Evolutionary conservation across 2,888 invertebrate species (phyloP).

Genomic region (Apoda limacodes): DNA sequence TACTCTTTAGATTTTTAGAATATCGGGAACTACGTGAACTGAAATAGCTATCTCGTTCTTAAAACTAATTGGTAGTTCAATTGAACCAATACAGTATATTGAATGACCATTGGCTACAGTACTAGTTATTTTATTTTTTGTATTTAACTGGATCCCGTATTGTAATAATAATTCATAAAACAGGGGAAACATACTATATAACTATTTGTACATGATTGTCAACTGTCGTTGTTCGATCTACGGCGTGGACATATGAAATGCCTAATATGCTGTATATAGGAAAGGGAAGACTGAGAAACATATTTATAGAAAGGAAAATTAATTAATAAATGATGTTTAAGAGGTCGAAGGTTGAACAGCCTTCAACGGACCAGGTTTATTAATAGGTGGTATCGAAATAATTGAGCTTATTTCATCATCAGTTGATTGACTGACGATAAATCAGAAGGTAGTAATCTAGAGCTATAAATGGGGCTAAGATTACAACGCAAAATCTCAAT

Average conservation of each 20-base stretch:
- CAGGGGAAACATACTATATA: not conserved
- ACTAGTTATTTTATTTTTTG: not conserved
- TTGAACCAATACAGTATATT: not conserved
- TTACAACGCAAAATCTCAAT: not conserved
- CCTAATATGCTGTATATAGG: not conserved
- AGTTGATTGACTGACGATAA: not conserved
- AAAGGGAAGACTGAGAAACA: no score
- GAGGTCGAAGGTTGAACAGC: not conserved
- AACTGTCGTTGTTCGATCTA: not conserved
- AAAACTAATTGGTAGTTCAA: not conserved
- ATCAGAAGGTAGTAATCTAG: not conserved
- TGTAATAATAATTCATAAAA: not conserved
- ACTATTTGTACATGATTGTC: not conserved
- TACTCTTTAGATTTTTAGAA: no score
- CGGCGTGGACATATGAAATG: not conserved
- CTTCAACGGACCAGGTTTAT: not conserved
- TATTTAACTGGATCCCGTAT: not conserved
- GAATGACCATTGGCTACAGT: conserved; percentile 4
- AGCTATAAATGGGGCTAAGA: not conserved
- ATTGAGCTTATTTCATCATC: no score
- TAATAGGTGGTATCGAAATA: no score
- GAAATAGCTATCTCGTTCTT: conserved; percentile 1
- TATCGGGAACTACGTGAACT: conserved; percentile 7
- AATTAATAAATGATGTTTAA: not conserved
- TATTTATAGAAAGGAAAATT: not conserved